Evolutionary conservation across 2,113 vertebrate species (phyloP), one percentile per base, ranked within the genome.

Genomic region (Megalops atlanticus): DNA sequence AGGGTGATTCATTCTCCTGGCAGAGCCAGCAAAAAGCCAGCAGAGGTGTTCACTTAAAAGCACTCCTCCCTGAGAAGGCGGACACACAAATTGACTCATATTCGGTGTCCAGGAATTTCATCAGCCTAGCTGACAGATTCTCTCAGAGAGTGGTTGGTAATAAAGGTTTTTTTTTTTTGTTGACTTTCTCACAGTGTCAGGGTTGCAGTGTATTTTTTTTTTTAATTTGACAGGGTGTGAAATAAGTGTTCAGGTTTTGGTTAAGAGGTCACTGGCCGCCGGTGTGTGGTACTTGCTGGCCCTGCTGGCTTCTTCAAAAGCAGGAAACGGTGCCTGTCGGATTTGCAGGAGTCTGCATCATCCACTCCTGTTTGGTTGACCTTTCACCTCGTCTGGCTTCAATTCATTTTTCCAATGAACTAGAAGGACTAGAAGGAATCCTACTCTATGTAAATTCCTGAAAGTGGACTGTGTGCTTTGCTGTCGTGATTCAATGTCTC

Each of bases 81-180:
- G 78, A 81, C 75, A 45, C 78, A 76, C 79, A 82, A 70, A 70
- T 38, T 84, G 74, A 83, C 72, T 31, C 0, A 24, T n/a, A 64
- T 74, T 78, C 49, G 47, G 21, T 80, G 83, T 89, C 80, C n/a
- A 86, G 84, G 84, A 88, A 71, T 77, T 43, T 71, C 64, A 81
- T 81, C 86, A 81, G 78, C 84, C 84, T 82, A 87, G 74, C 14
- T 84, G 89, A 86, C 89, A 85, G 77, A 79, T 85, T 89, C 87
- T 88, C 87, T 86, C 73, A 84, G 85, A 81, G 77, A 78, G 86
- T 87, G 58, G 84, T 78, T 71, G 36, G 71, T 43, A 72, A 88
- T 89, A 24, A 82, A 78, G 54, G 0, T 10, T 52, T 14, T 72
- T 79, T 84, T 71, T 31, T 35, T 14, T 21, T n/a, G 74, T 72